Percentiles rank a stretch among this genome's conserved stretches.
Conservation (phyloP, 2,888 invertebrate species). For the Linnaemya vulpina region DNA sequence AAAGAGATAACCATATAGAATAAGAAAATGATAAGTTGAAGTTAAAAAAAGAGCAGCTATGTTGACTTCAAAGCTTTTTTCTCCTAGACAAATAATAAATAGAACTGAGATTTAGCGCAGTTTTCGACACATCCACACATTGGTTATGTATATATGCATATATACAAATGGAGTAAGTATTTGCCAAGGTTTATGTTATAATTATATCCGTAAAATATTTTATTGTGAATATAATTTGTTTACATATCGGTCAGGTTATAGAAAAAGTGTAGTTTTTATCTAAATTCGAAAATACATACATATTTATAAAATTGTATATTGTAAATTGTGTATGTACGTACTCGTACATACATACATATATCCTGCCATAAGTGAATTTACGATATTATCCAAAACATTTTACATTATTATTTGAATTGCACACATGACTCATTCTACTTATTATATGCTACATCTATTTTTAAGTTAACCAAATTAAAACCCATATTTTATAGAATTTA, state of each 20-base stretch:
- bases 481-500: slow-evolving; percentile 2
- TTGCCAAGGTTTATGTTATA: too few species aligned
- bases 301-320: too few species aligned
- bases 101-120: slow-evolving; percentile 41
- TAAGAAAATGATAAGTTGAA: slow-evolving; percentile 33
- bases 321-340: too few species aligned
- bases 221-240: background rate
- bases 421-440: slow-evolving; percentile 32
- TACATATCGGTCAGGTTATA: slow-evolving; percentile 1
- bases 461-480: slow-evolving; percentile 36
- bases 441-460: slow-evolving; percentile 47
- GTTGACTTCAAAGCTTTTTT: slow-evolving; percentile 37
- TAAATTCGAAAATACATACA: background rate
- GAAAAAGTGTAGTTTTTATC: slow-evolving; percentile 9
- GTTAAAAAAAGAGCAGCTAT: slow-evolving; percentile 71
- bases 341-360: background rate
- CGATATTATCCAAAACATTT: too few species aligned
- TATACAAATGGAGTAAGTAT: too few species aligned
- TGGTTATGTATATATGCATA: too few species aligned
- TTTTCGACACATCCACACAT: background rate
- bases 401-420: background rate
- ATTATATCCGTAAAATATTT: background rate
- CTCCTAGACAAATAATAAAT: slow-evolving; percentile 30
- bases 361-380: background rate
- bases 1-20: slow-evolving; percentile 62